Percentiles rank a stretch among this genome's conserved stretches.
Evolutionary conservation across 2,113 vertebrate genomes (phyloP).

Genomic region (Mus spicilegus): DNA sequence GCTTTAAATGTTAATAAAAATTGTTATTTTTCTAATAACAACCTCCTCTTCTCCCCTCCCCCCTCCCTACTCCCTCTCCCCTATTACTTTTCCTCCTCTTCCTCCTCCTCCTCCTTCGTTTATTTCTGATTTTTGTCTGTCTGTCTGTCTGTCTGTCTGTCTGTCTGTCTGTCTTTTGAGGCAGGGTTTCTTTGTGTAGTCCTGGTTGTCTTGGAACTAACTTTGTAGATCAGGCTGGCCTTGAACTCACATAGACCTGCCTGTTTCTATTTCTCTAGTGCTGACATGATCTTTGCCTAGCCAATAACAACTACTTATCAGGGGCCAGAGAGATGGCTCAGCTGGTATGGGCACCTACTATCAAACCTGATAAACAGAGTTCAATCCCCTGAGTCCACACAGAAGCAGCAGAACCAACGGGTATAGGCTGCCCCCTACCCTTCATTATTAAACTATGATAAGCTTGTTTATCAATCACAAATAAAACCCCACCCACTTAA

Average conservation of each 20-base stretch:
- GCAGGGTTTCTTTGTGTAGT: neutral
- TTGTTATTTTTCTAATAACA: neutral
- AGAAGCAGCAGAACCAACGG: neutral
- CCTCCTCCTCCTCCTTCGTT: too few relatives aligned
- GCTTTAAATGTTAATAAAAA: conserved; percentile 42
- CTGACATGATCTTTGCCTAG: neutral
- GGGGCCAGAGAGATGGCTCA: neutral
- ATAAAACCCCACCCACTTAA: conserved; percentile 6
- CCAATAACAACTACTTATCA: neutral
- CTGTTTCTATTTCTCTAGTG: neutral
- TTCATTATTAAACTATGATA: conserved; percentile 43
- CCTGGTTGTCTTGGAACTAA: neutral
- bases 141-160: too few relatives aligned
- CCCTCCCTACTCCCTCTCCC: fast-evolving
- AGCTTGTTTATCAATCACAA: conserved; percentile 18
- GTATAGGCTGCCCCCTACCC: neutral
- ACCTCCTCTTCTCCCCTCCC: too few relatives aligned
- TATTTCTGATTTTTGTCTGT: too few relatives aligned
- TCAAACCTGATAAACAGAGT: too few relatives aligned
- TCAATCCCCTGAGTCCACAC: too few relatives aligned
- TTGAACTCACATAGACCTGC: neutral
- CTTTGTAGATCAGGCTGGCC: neutral
- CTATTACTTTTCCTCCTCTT: fast-evolving
- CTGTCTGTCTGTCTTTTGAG: neutral
- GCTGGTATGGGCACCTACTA: neutral